Base-by-base conservation (phyloP, 2,888 invertebrate species). In the Orthonevra nobilis region DNA sequence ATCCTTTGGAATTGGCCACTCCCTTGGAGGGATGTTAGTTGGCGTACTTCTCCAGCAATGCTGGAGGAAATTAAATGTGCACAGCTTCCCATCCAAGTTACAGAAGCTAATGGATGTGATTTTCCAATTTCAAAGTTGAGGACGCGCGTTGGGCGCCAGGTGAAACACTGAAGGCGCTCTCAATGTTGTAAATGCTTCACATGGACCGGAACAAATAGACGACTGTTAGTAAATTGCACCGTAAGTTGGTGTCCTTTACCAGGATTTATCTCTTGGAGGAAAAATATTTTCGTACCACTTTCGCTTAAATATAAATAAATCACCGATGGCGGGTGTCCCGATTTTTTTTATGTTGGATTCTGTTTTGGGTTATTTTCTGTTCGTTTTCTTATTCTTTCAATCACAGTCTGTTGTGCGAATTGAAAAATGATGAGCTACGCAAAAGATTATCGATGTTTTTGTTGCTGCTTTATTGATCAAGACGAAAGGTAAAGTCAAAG, bases 41-140 rank as follows among this genome's bases (percentile, higher is more conserved):
- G 34, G 19, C 15, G 6, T n/a, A 52, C 14, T 34, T 36, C 14
- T 15, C 23, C 30, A 9, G 12, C 10, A 15, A 40, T 50, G 48
- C 64, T 44, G 32, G 50, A 69, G 69, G 54, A 75, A 75, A 75
- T 75, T 75, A 63, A 75, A 75, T 63, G 56, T 69, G 75, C 75
- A 75, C 34, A 32, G 38, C 20, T 44, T 36, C 32, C 19, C 44
- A 54, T 63, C 20, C 61, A 30, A 63, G 17, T 12, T 23, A 2
- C 20, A 26, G 20, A 48, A 23, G 42, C 56, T 56, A 75, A 69
- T 68, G 54, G 46, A 63, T 63, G 63, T 69, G 69, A 75, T 50
- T 75, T 68, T 42, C 30, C 61, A 56, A 69, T 40, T 60, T 52
- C 15, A 14, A 32, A 40, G 17, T 48, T 52, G 10, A 26, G 12